Conservation (phyloP, 2,113 vertebrate genomes). For the Petrocephalus zakoni region DNA sequence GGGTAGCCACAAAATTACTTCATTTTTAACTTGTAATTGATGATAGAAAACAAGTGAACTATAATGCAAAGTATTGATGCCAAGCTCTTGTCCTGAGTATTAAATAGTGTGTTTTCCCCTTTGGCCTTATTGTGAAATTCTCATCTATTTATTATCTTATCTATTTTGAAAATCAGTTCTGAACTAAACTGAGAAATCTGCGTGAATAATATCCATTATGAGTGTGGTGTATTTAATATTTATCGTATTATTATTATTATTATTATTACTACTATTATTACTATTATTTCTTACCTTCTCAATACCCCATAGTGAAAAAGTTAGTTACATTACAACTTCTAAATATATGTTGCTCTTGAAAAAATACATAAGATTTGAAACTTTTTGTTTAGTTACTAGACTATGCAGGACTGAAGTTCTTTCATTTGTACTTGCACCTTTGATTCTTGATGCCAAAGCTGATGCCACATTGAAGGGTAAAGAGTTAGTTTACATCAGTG, state of each 20-base stretch:
- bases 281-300: not conserved
- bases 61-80: not conserved
- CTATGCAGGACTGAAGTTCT: not conserved
- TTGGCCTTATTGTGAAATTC: not conserved
- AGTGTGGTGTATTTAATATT: not conserved
- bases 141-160: not conserved
- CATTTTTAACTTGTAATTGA: not conserved
- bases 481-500: not conserved
- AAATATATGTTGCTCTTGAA: not conserved
- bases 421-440: not conserved
- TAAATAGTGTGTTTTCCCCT: not conserved
- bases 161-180: not conserved
- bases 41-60: not conserved
- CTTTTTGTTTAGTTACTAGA: not conserved
- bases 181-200: not conserved
- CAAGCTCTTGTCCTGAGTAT: not conserved
- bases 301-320: not conserved
- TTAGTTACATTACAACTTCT: not conserved
- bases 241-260: too few relatives aligned
- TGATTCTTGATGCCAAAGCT: not conserved
- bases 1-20: not conserved
- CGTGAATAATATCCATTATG: not conserved
- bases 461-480: not conserved
- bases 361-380: not conserved
- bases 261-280: too few relatives aligned